Conservation (phyloP, 2,797 vertebrate species). For the Crocidura indochinensis region DNA sequence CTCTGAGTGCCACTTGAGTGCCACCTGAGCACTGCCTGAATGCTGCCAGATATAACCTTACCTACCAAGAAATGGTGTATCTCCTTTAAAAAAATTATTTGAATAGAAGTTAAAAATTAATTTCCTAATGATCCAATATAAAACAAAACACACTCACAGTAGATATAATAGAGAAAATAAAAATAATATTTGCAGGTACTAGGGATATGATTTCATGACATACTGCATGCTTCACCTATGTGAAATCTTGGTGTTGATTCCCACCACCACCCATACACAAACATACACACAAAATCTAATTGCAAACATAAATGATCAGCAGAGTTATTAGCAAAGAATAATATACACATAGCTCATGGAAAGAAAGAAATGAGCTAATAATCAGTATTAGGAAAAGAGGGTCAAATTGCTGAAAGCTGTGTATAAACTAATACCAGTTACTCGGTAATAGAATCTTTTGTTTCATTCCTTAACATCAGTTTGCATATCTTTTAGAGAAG, state of each 20-base stretch:
- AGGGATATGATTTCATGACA: no score
- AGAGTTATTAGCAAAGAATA: slow-evolving; percentile 13
- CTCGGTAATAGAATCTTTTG: not conserved
- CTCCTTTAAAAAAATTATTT: not conserved
- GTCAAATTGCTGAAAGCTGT: not conserved
- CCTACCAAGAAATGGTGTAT: no score
- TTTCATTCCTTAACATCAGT: not conserved
- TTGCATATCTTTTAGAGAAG: not conserved
- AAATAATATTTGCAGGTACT: not conserved
- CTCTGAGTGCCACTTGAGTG: no score
- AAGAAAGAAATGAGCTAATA: slow-evolving; percentile 32
- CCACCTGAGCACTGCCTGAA: no score
- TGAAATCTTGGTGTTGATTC: no score
- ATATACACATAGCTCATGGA: not conserved
- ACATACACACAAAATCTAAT: no score
- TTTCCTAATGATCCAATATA: not conserved
- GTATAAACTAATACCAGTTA: not conserved
- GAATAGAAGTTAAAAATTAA: not conserved
- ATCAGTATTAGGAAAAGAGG: not conserved
- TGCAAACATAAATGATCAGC: slow-evolving; percentile 13
- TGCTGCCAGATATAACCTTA: no score
- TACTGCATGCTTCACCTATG: no score
- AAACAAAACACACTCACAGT: not conserved
- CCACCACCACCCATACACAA: no score
- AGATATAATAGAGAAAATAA: not conserved